Conservation (phyloP, 2,113 vertebrate species). For the Ariopsis seemanni region DNA sequence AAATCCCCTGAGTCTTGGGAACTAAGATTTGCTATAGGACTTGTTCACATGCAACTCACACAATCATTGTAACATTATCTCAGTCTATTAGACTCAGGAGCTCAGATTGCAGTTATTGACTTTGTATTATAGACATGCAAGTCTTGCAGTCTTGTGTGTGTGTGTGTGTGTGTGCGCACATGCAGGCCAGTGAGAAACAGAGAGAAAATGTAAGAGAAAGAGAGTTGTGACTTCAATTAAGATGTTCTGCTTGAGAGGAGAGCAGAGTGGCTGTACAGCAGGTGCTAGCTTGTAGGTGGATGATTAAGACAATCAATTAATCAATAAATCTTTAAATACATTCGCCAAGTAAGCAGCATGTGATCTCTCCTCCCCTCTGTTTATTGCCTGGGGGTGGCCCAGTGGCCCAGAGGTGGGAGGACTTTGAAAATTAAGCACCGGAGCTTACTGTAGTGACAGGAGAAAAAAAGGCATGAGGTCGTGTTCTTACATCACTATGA, state of each 20-base stretch:
- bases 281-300: constrained; percentile 36
- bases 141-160: too few species aligned
- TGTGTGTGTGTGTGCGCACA: too few species aligned
- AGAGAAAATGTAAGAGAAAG: constrained; percentile 17
- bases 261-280: constrained; percentile 33
- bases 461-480: background rate
- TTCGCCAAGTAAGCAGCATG: constrained; percentile 36
- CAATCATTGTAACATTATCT: too few species aligned
- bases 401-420: constrained; percentile 23
- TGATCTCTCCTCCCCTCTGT: constrained; percentile 26
- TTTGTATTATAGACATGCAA: too few species aligned
- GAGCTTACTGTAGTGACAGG: background rate
- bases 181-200: background rate
- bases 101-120: too few species aligned
- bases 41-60: too few species aligned
- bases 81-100: too few species aligned
- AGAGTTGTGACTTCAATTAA: constrained; percentile 48
- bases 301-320: constrained; percentile 48
- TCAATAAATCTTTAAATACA: constrained; percentile 49
- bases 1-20: too few species aligned
- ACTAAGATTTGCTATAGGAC: too few species aligned
- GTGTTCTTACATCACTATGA: background rate
- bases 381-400: constrained; percentile 20
- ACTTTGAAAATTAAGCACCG: background rate
- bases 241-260: constrained; percentile 41